These are phyloP conservation scores for Lindbergichthys nudifrons DNA, from an alignment of 2,797 vertebrate genomes.

Conservation along the genomic window DNA sequence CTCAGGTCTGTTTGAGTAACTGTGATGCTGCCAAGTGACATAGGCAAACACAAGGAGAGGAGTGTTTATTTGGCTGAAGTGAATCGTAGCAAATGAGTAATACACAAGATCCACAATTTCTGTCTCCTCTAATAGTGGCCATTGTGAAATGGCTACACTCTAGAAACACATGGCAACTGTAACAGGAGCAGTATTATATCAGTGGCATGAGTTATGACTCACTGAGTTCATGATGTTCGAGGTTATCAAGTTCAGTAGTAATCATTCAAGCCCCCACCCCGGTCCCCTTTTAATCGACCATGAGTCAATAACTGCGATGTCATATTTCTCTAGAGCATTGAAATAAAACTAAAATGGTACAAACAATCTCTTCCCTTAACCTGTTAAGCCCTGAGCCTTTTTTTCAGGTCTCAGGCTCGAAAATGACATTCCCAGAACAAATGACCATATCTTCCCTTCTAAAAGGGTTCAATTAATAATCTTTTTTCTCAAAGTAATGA, in stretches of 20 bases:
- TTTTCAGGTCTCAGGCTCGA: no score
- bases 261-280: not conserved
- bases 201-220: slow-evolving; percentile 15
- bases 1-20: slow-evolving; percentile 13
- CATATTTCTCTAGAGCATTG: not conserved
- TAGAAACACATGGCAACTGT: not conserved
- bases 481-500: no score
- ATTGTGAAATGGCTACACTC: not conserved
- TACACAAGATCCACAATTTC: not conserved
- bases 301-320: not conserved
- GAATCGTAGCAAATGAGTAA: not conserved
- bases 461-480: no score
- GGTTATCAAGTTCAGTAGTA: slow-evolving; percentile 2
- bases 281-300: no score
- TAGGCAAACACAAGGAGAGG: not conserved
- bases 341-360: slow-evolving; percentile 1
- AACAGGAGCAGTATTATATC: not conserved
- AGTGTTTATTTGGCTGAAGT: not conserved
- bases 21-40: slow-evolving; percentile 5
- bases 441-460: no score
- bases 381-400: no score
- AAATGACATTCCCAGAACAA: no score
- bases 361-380: not conserved
- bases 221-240: not conserved
- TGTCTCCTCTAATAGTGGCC: not conserved